Percentiles rank a stretch among this genome's conserved stretches.
Evolutionary conservation across 1,140 invertebrate species (phyloP).

Genomic region (Drosophila chauvacae): DNA sequence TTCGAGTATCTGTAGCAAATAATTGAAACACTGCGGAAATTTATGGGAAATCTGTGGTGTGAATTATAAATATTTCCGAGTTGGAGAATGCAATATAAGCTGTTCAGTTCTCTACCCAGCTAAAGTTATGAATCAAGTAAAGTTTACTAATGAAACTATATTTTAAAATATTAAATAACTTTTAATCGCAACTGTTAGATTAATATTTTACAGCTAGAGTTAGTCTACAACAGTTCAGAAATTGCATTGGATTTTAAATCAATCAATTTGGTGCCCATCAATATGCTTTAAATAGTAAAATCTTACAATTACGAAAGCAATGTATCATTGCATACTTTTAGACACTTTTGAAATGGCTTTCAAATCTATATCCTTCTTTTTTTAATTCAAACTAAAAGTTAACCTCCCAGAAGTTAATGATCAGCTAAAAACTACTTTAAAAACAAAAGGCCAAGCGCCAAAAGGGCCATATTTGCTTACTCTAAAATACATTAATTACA

Average conservation of each 20-base stretch:
- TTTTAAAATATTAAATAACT: not conserved
- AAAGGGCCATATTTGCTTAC: slow-evolving; percentile 1
- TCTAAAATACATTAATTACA: slow-evolving; percentile 11
- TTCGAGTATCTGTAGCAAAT: slow-evolving; percentile 48
- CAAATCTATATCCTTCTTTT: not conserved
- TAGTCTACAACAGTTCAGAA: not conserved
- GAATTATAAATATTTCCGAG: not conserved
- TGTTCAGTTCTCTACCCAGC: not conserved
- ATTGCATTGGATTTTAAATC: not conserved
- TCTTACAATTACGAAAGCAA: fast-evolving
- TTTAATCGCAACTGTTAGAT: not conserved
- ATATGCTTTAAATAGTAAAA: not conserved
- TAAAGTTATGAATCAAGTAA: not conserved
- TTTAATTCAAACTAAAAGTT: not conserved
- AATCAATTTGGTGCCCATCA: not conserved
- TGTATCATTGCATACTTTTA: not conserved
- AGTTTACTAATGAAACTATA: not conserved
- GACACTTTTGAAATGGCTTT: not conserved
- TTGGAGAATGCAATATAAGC: too few species aligned
- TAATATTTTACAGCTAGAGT: not conserved
- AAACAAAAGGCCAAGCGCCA: not conserved
- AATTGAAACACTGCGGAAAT: slow-evolving; percentile 20
- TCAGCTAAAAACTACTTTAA: not conserved
- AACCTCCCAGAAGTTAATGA: not conserved
- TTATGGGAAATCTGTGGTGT: not conserved